These are phyloP conservation scores for Osmoderma eremita DNA, from an alignment of 2,888 invertebrate species.

Conservation along the genomic window DNA sequence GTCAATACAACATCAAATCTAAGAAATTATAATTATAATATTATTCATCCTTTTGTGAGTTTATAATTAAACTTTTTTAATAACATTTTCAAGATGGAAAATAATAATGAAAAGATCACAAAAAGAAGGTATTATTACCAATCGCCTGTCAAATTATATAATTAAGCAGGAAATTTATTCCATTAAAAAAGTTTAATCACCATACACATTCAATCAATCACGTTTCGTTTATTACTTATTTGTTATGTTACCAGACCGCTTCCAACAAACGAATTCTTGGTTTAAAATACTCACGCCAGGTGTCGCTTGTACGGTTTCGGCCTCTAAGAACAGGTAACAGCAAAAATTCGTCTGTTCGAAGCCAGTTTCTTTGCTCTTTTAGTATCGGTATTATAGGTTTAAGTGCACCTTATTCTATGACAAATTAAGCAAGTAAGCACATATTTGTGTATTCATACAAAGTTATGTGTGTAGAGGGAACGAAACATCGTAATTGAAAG, in stretches of 20 bases:
- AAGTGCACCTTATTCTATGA: conserved; percentile 60
- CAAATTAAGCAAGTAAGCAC: conserved; percentile 59
- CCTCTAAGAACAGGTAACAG: conserved; percentile 8
- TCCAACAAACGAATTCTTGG: conserved; percentile 11
- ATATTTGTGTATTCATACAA: conserved; percentile 39
- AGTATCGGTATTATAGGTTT: conserved; percentile 40
- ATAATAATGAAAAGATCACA: conserved; percentile 18
- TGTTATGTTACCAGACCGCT: conserved; percentile 6
- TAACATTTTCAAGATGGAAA: background rate
- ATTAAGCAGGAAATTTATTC: background rate
- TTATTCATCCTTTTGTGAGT: conserved; percentile 19
- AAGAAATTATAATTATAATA: conserved; percentile 29
- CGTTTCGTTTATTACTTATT: conserved; percentile 22
- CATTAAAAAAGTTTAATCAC: conserved; percentile 30
- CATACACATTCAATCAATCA: conserved; percentile 26
- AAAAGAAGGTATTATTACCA: no score
- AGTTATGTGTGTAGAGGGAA: conserved; percentile 4
- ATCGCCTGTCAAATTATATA: no score
- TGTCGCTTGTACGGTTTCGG: background rate
- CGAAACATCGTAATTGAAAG: background rate
- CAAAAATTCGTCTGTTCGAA: conserved; percentile 12
- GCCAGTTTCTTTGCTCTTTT: conserved; percentile 8
- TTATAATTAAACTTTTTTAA: conserved; percentile 34
- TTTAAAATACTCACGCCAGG: conserved; percentile 20
- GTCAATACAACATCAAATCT: conserved; percentile 38